Evolutionary conservation across 2,797 vertebrate species (phyloP).

Genomic region (Pachyuromys duprasi): DNA sequence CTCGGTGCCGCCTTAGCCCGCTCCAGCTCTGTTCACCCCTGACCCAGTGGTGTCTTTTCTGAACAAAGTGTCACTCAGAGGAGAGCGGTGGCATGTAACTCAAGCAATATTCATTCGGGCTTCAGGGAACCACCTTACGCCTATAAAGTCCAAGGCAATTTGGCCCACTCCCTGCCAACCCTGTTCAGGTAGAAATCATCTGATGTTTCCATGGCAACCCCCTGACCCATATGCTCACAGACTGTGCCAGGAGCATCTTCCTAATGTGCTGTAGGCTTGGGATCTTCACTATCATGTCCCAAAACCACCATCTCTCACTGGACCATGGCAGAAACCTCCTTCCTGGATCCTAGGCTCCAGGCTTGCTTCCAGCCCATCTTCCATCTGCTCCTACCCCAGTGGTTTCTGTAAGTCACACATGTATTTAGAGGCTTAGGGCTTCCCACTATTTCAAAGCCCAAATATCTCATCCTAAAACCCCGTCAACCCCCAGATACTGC

Average conservation of each 20-base stretch:
- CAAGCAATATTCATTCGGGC: neutral
- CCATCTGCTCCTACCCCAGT: neutral
- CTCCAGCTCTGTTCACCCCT: slow-evolving; percentile 46
- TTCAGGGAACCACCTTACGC: neutral
- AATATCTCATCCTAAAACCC: neutral
- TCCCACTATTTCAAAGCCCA: neutral
- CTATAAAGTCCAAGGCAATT: slow-evolving; percentile 13
- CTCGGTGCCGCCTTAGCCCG: neutral
- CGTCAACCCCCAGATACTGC: no score
- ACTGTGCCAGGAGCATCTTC: neutral
- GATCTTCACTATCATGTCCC: neutral
- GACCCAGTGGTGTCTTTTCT: slow-evolving; percentile 40
- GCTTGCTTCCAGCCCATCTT: neutral
- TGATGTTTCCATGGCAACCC: slow-evolving; percentile 59
- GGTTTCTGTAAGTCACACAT: neutral
- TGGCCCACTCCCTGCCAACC: neutral
- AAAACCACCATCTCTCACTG: neutral
- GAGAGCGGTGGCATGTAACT: neutral
- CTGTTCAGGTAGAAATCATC: neutral
- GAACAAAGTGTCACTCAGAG: slow-evolving; percentile 2
- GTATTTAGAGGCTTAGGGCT: neutral
- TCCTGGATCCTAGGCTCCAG: neutral
- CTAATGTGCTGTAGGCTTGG: no score
- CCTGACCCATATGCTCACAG: neutral
- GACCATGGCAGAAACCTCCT: neutral